Evolutionary conservation across 2,888 invertebrate genomes (phyloP), one percentile per base, ranked within the genome.

Genomic region (Carterocephalus palaemon): DNA sequence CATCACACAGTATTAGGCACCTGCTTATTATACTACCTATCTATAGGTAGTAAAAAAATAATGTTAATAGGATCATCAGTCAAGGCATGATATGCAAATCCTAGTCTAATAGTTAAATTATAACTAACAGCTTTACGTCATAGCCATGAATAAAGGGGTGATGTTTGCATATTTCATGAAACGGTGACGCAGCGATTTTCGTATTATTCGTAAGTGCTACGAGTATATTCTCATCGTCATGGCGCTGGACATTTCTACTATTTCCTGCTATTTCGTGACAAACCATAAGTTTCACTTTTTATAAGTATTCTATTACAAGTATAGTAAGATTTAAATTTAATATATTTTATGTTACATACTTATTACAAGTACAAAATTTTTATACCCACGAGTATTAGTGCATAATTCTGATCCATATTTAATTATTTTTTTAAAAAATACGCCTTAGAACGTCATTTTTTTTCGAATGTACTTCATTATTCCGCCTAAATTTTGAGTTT

Each of bases 41-140:
- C n/a, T n/a, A n/a, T n/a, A n/a, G n/a, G n/a, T n/a, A n/a, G n/a
- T 8, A 29, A 16, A 29, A 8, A 4, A 16, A 8, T 29, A 15
- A n/a, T 15, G 16, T 29, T 29, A 29, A 29, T 16, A 29, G 29
- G 15, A 16, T 16, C 20, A 22, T 40, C 23, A 31, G 15, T 23
- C 16, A 31, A 8, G 8, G 10, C 7, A 29, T 22, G 32, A 31
- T 28, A 29, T n/a, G n/a, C n/a, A 31, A 61, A 57, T 54, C 64
- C 57, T 61, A 51, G 57, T 66, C 70, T 70, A 68, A 64, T 54
- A 46, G 57, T 56, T 71, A 70, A 75, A 68, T 77, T 74, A 26
- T 28, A 33, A 42, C 42, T 33, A 42, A 76, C 61, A 53, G 39
- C 64, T 64, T 67, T 61, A 67, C 69, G 65, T 67, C 68, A 72